Conservation (phyloP, 2,113 vertebrate genomes). For the Bos indicus region DNA sequence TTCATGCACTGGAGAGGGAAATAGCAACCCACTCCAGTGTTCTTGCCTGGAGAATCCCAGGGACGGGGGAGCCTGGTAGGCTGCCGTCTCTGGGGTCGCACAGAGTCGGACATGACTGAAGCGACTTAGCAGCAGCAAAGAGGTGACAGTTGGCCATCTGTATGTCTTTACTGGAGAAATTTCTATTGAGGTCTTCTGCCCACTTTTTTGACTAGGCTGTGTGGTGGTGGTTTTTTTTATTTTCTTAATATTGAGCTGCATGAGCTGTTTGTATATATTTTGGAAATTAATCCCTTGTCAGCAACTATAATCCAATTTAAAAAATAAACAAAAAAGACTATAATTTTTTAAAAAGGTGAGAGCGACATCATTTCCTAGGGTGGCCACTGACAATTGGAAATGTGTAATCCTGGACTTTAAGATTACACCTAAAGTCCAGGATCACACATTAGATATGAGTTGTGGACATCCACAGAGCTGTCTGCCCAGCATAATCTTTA, state of each 20-base stretch:
- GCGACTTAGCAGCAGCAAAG: neutral
- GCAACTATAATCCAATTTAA: neutral
- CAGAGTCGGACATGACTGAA: no score
- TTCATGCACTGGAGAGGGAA: no score
- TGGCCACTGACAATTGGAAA: neutral
- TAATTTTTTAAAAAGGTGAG: neutral
- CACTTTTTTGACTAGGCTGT: neutral
- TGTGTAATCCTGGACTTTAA: neutral
- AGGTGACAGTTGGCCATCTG: neutral
- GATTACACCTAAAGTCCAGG: neutral
- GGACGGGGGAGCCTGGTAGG: no score
- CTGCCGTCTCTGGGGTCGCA: no score
- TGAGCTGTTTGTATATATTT: neutral
- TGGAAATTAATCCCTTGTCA: neutral
- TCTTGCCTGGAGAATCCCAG: no score
- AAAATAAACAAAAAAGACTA: neutral
- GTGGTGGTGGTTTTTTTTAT: neutral
- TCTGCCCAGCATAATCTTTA: neutral
- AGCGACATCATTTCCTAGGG: neutral
- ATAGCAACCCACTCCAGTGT: no score
- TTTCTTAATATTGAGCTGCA: neutral
- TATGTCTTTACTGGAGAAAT: neutral
- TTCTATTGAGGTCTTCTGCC: neutral
- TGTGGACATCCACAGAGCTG: neutral
- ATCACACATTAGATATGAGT: neutral